phyloP scores from a whole-genome alignment of 2,888 invertebrate genomes.

The Congeria kusceri region DNA sequence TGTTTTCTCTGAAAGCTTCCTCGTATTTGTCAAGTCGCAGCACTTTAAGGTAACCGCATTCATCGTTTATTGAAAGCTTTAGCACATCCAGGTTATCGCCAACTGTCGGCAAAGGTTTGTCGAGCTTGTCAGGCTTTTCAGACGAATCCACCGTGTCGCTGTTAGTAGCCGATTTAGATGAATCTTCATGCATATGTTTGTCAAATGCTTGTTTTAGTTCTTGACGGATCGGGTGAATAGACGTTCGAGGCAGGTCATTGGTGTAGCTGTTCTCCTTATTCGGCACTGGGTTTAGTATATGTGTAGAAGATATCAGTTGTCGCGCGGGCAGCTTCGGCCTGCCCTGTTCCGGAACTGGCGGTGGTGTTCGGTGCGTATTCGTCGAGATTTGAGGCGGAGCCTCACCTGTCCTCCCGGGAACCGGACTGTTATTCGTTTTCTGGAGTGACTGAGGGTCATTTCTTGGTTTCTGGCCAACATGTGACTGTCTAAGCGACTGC shows the following conservation, averaged over 20 bases:
- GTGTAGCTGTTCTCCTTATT: not conserved
- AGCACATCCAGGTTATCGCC: conserved; percentile 31
- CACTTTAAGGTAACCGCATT: conserved; percentile 51
- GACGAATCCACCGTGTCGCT: too few species aligned
- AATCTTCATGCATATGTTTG: too few species aligned
- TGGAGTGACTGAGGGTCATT: too few species aligned
- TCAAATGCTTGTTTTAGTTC: too few species aligned
- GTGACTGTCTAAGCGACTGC: too few species aligned
- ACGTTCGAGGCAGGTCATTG: not conserved
- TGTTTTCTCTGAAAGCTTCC: conserved; percentile 47
- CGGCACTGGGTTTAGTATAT: not conserved
- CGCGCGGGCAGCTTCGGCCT: not conserved
- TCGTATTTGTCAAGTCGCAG: conserved; percentile 63
- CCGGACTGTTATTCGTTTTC: too few species aligned
- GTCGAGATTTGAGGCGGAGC: not conserved
- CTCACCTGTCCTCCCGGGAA: not conserved
- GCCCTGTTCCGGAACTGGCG: not conserved
- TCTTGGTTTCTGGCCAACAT: too few species aligned
- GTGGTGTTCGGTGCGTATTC: not conserved
- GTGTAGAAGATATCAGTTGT: not conserved
- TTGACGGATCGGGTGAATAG: not conserved
- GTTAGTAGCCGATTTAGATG: too few species aligned
- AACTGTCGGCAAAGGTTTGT: conserved; percentile 5
- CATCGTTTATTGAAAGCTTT: conserved; percentile 60
- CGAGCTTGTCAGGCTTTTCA: too few species aligned